Percentiles rank a stretch among this genome's conserved stretches.
Conservation (phyloP, 2,113 vertebrate genomes). For the Paedocypris sp. region DNA sequence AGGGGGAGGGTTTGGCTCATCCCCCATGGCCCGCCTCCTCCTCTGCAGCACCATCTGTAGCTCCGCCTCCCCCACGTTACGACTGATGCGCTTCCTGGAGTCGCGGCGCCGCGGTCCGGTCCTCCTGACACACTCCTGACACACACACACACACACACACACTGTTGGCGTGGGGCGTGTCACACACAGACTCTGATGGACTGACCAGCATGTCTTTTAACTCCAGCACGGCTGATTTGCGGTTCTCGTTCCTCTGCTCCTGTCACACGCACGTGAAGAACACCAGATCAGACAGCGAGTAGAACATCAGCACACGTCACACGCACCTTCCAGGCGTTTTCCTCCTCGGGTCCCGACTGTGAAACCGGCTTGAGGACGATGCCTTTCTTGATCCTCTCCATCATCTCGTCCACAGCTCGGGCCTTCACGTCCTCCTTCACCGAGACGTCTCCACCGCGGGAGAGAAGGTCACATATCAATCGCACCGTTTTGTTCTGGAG, state of each 20-base stretch:
- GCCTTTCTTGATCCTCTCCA: conserved; percentile 68
- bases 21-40: conserved; percentile 57
- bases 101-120: conserved; percentile 22
- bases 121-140: conserved; percentile 43
- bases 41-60: conserved; percentile 61
- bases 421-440: conserved; percentile 40
- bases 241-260: conserved; percentile 52
- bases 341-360: conserved; percentile 40
- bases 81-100: conserved; percentile 38
- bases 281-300: not conserved
- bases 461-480: too few relatives aligned
- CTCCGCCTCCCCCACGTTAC: conserved; percentile 48
- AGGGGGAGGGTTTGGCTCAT: conserved; percentile 5
- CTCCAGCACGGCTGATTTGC: conserved; percentile 59
- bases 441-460: conserved; percentile 35
- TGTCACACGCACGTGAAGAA: conserved; percentile 17
- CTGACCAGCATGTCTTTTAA: conserved; percentile 70
- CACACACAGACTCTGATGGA: too few relatives aligned
- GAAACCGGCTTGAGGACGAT: conserved; percentile 54
- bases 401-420: conserved; percentile 72
- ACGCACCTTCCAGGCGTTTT: conserved; percentile 53
- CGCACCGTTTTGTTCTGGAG: too few relatives aligned
- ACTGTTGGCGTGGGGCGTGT: too few relatives aligned
- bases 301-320: not conserved
- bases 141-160: too few relatives aligned